phyloP scores from a whole-genome alignment of 2,113 vertebrate genomes.

The Notothenia coriiceps region DNA sequence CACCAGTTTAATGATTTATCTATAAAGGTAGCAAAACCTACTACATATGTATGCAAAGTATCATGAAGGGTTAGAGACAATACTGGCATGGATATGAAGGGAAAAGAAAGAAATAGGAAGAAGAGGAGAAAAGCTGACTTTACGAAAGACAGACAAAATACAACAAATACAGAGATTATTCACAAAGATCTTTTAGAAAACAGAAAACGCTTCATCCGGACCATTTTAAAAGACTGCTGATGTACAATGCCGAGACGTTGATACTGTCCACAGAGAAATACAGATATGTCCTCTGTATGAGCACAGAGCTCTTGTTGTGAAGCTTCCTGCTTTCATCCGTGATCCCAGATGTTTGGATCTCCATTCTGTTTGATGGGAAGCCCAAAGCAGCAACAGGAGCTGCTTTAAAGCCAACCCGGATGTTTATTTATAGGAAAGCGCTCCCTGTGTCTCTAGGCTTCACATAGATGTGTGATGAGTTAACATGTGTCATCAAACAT shows the following conservation, averaged over 20 bases:
- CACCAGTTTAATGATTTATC: conserved; percentile 75
- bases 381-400: neutral
- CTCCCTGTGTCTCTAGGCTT: conserved; percentile 13
- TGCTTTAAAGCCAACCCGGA: conserved; percentile 10
- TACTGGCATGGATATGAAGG: conserved; percentile 3
- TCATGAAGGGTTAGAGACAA: neutral
- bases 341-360: conserved; percentile 33
- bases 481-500: conserved; percentile 20
- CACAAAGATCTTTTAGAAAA: conserved; percentile 24
- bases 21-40: conserved; percentile 77
- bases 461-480: conserved; percentile 4
- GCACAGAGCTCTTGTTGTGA: neutral
- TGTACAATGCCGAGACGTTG: conserved; percentile 8
- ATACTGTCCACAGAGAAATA: conserved; percentile 25
- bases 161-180: conserved; percentile 5
- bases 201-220: conserved; percentile 9
- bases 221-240: neutral
- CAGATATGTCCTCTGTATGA: conserved; percentile 26
- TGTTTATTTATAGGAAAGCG: neutral
- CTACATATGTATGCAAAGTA: conserved; percentile 23
- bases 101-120: neutral
- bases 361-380: conserved; percentile 55
- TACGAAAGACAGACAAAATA: conserved; percentile 38
- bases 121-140: conserved; percentile 8
- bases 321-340: conserved; percentile 34